Evolutionary conservation across 2,888 invertebrate genomes (phyloP).

Genomic region (Poecilobothrus nobilitatus): DNA sequence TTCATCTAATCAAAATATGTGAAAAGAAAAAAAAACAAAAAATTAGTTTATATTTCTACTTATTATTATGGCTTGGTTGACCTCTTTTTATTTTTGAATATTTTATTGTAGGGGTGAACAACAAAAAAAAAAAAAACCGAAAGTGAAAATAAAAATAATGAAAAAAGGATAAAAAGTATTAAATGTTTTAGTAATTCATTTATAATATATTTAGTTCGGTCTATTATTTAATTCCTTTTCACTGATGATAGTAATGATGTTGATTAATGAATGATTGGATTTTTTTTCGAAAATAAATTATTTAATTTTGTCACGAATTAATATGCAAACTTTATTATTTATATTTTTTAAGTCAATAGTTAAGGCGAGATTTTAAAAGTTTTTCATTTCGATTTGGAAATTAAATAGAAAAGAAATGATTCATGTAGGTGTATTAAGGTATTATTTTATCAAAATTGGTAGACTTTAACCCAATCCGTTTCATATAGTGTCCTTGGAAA

Average conservation of each 20-base stretch:
- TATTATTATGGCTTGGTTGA: not conserved
- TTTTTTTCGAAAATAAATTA: not conserved
- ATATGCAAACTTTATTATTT: not conserved
- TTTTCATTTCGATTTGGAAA: too few relatives aligned
- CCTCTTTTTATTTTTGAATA: not conserved
- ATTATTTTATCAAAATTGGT: too few relatives aligned
- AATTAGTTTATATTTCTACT: not conserved
- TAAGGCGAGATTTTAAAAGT: too few relatives aligned
- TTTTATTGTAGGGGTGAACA: not conserved
- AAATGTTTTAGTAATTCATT: not conserved
- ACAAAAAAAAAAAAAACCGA: too few relatives aligned
- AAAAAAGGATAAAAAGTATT: not conserved
- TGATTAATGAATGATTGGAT: not conserved
- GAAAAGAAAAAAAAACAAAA: not conserved
- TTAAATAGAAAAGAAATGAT: too few relatives aligned
- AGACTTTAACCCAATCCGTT: too few relatives aligned
- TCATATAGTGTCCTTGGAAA: too few relatives aligned
- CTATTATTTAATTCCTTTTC: not conserved
- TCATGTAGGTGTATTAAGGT: too few relatives aligned
- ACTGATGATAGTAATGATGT: not conserved
- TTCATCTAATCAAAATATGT: too few relatives aligned
- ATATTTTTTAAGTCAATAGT: too few relatives aligned
- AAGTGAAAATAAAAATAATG: not conserved
- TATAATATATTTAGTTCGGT: not conserved
- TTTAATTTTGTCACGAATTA: conserved; percentile 4